Evolutionary conservation across 2,888 invertebrate species (phyloP).

Genomic region (Lottia scabra): DNA sequence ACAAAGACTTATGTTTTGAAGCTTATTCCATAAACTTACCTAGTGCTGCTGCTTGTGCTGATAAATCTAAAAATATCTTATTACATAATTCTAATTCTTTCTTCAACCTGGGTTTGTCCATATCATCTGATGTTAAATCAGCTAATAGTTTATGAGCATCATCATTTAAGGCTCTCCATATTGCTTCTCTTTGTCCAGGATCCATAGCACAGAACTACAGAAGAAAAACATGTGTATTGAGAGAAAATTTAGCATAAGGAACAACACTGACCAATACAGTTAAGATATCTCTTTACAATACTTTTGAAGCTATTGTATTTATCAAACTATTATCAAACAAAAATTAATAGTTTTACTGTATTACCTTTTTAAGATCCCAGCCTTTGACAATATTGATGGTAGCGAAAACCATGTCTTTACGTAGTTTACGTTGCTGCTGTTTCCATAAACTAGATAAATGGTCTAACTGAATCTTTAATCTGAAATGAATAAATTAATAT

Average conservation of each 20-base stretch:
- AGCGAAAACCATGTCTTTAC: slow-evolving; percentile 98
- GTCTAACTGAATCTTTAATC: slow-evolving; percentile 78
- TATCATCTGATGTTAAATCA: slow-evolving; percentile 85
- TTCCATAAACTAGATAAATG: slow-evolving; percentile 92
- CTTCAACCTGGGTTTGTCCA: slow-evolving; percentile 81
- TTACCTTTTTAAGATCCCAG: slow-evolving; percentile 82
- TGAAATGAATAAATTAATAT: slow-evolving; percentile 23
- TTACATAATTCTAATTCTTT: slow-evolving; percentile 97
- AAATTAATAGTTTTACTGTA: not conserved
- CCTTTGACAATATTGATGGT: slow-evolving; percentile 96
- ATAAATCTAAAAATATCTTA: slow-evolving; percentile 91
- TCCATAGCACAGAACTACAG: slow-evolving; percentile 93
- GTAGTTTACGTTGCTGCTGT: slow-evolving; percentile 81
- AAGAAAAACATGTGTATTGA: not conserved
- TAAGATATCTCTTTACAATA: too few relatives aligned
- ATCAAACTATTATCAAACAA: too few relatives aligned
- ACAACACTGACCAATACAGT: too few relatives aligned
- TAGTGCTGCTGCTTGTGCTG: slow-evolving; percentile 78
- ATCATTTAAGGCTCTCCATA: slow-evolving; percentile 88
- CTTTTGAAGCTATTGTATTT: not conserved
- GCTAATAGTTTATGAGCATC: slow-evolving; percentile 95
- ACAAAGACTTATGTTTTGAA: not conserved
- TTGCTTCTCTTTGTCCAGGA: slow-evolving; percentile 94
- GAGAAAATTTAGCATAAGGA: too few relatives aligned
- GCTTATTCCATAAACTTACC: slow-evolving; percentile 43